A percentile compares a stretch with the other conserved stretches of the same genome.
Evolutionary conservation across 2,888 invertebrate genomes (phyloP).

Genomic region (Cephus pygmeus): DNA sequence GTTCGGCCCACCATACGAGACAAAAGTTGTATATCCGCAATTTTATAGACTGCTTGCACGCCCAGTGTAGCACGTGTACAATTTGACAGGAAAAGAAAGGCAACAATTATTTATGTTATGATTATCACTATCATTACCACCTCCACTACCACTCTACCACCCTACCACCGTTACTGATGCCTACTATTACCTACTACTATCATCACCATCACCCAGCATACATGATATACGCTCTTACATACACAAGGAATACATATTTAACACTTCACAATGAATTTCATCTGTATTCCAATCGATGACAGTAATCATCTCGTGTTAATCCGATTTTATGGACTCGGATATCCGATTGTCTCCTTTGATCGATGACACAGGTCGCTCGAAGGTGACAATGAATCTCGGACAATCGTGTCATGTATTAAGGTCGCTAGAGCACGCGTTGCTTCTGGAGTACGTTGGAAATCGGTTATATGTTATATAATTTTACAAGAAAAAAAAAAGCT

Average conservation of each 20-base stretch:
- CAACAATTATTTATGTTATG: conserved; percentile 16
- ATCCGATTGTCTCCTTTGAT: not conserved
- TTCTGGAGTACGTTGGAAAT: conserved; percentile 27
- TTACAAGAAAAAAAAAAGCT: not conserved
- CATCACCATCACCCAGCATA: conserved; percentile 12
- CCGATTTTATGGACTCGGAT: not conserved
- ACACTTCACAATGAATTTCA: conserved; percentile 25
- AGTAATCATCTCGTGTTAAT: not conserved
- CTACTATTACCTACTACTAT: not conserved
- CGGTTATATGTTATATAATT: not conserved
- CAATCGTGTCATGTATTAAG: not conserved
- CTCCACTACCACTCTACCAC: not conserved
- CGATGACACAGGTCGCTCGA: not conserved
- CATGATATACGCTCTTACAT: conserved; percentile 15
- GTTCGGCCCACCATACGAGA: conserved; percentile 23
- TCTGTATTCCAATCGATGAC: not conserved
- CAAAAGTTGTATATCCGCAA: conserved; percentile 33
- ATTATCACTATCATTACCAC: not conserved
- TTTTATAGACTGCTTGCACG: conserved; percentile 36
- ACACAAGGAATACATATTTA: conserved; percentile 19
- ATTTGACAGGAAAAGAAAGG: conserved; percentile 18
- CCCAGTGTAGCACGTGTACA: conserved; percentile 28
- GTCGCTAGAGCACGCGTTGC: conserved; percentile 31
- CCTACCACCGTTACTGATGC: not conserved
- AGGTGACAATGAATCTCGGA: not conserved